Conservation (phyloP, 2,113 vertebrate species). For the Pipra filicauda region DNA sequence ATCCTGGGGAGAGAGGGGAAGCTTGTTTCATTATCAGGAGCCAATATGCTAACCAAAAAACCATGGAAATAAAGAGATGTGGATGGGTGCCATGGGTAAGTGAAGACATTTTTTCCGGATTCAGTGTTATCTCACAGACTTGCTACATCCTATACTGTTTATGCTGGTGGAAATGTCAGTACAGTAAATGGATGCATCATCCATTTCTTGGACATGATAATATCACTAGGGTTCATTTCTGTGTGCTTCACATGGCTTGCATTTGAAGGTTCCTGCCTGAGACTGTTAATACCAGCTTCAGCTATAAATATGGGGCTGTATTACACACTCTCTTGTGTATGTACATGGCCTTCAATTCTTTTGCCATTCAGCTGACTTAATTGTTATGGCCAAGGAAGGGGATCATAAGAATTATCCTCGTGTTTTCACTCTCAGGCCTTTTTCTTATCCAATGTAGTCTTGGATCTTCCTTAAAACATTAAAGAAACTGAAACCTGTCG, state of each 20-base stretch:
- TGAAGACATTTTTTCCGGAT: not conserved
- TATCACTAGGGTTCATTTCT: not conserved
- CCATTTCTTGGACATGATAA: not conserved
- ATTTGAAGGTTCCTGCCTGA: not conserved
- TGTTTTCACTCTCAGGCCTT: not conserved
- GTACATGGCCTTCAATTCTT: not conserved
- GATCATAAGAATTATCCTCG: not conserved
- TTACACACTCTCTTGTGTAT: not conserved
- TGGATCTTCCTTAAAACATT: not conserved
- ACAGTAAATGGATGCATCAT: not conserved
- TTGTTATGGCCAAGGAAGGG: not conserved
- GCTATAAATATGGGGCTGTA: not conserved
- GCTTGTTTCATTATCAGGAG: not conserved
- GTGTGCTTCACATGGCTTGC: not conserved
- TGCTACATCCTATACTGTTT: not conserved
- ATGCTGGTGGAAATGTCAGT: slow-evolving; percentile 13
- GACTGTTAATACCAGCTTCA: not conserved
- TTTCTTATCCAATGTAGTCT: not conserved
- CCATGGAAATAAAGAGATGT: not conserved
- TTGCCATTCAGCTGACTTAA: not conserved
- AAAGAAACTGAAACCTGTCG: not conserved
- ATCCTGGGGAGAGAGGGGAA: not conserved
- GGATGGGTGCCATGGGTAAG: not conserved
- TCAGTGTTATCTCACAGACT: slow-evolving; percentile 10
- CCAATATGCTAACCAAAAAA: not conserved